Base-by-base conservation (phyloP, 2,113 vertebrate species). In the Carassius auratus region DNA sequence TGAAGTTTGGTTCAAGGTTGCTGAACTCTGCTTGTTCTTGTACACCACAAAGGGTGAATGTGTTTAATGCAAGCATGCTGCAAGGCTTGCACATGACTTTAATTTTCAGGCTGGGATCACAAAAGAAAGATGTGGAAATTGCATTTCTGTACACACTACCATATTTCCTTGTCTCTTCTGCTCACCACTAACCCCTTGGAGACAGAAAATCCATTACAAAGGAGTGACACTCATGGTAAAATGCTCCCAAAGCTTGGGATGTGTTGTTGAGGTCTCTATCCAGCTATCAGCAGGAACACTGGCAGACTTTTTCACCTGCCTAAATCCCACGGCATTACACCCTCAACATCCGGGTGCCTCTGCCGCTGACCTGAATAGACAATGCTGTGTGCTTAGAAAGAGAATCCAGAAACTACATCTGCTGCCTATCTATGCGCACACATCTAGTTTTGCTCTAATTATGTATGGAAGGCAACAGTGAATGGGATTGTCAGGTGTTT, bases 201-300 rank as follows among this genome's bases (percentile, higher is more conserved):
- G 90, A 92, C 89, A 91, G 83, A 92, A 93, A 94, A 89, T 90
- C 89, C 91, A 94, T 93, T 94, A 93, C 90, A 92, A 92, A 88
- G 88, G 81, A 91, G 88, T 87, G 88, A 92, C 85, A 88, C 89
- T 92, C 92, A 90, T 90, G 84, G 88, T 90, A 64, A 79, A 91
- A 90, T 91, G 92, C 93, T 94, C 91, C 83, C 89, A 85, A 92
- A 92, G 86, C 85, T 79, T 69, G 80, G 91, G 33, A 76, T 68
- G 81, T 83, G 57, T 76, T 86, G 87, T 90, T 91, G 89, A 91
- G 90, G 90, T 93, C 88, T 86, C 88, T 92, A 89, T 92, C 89
- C 88, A 76, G 87, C 89, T 89, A 89, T 89, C 90, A 88, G 89
- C 91, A 87, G 88, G 93, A 93, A 91, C 91, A 90, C 91, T 91